Base-by-base conservation (phyloP, 2,888 invertebrate genomes). In the Lepetodrilus schrolli region DNA sequence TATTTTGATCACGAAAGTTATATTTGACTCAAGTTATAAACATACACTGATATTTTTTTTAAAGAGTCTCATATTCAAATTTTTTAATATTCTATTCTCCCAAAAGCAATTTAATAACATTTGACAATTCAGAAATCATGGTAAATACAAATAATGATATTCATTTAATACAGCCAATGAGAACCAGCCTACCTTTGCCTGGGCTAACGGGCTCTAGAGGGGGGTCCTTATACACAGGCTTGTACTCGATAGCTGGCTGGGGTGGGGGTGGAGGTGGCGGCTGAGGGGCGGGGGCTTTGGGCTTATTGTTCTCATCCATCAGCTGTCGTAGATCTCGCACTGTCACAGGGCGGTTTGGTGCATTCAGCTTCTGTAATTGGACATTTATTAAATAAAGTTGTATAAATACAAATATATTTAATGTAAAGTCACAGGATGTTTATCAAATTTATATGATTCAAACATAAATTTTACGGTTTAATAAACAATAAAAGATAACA, bases 261-360 rank as follows among this genome's bases (percentile, higher is more conserved):
- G 80, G 72, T 7, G 78, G 76, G 0, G 74, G 71, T 8, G 78
- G 75, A 8, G 78, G 73, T 7, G 78, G 74, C 17, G 77, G 74
- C 21, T 78, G 68, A 2, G 72, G 74, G n/a, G n/a, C n/a, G 1
- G 76, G 73, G 5, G 51, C 75, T 51, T 72, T 72, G 10, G 58
- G 75, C 26, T 73, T 76, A 10, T 78, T 79, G 3, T 74, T 50
- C 43, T 84, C 84, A 23, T 84, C 82, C 72, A 90, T 75, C 65
- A 88, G 77, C 30, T 83, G 78, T 8, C 87, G 81, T n/a, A 90
- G 76, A 74, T 90, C 90, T n/a, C 83, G 85, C n/a, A 90, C 82
- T 0, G 88, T 88, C 43, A 90, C 81, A 71, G 82, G 76, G 37
- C 79, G 78, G 23, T 78, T 78, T 34, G 36, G 34, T 30, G 26